Conservation (phyloP, 2,113 vertebrate species). For the Dasyurus viverrinus region DNA sequence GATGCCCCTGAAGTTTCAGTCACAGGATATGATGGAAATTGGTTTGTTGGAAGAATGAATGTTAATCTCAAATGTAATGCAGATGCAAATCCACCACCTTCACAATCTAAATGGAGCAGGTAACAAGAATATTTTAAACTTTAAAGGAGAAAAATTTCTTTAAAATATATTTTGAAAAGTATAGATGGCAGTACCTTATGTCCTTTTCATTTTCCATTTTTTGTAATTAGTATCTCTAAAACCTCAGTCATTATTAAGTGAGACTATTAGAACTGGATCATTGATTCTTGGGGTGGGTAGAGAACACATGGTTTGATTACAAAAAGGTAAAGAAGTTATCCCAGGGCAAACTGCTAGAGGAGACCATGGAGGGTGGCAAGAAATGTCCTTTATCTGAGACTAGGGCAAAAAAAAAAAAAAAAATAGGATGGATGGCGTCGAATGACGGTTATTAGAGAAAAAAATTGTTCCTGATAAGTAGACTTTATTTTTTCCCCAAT, state of each 20-base stretch:
- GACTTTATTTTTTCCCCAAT: neutral
- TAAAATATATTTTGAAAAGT: slow-evolving; percentile 44
- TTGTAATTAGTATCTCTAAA: neutral
- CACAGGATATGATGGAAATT: slow-evolving; percentile 89
- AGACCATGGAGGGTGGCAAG: neutral
- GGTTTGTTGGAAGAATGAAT: slow-evolving; percentile 93
- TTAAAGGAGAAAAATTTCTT: slow-evolving; percentile 20
- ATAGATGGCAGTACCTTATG: neutral
- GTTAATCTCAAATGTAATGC: slow-evolving; percentile 93
- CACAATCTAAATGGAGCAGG: slow-evolving; percentile 92
- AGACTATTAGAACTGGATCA: neutral
- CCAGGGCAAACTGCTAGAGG: neutral
- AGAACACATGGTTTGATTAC: neutral
- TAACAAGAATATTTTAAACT: slow-evolving; percentile 78
- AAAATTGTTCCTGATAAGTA: neutral
- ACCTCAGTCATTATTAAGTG: neutral
- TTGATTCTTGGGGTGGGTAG: neutral
- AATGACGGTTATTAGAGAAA: neutral
- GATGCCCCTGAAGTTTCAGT: slow-evolving; percentile 93
- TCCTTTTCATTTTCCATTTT: slow-evolving; percentile 27
- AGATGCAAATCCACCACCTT: slow-evolving; percentile 93
- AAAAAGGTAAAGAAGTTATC: neutral
- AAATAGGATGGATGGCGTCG: neutral
- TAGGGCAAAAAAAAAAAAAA: neutral
- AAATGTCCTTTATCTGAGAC: neutral